phyloP scores from a whole-genome alignment of 2,113 vertebrate genomes.

The Dipodomys spectabilis region DNA sequence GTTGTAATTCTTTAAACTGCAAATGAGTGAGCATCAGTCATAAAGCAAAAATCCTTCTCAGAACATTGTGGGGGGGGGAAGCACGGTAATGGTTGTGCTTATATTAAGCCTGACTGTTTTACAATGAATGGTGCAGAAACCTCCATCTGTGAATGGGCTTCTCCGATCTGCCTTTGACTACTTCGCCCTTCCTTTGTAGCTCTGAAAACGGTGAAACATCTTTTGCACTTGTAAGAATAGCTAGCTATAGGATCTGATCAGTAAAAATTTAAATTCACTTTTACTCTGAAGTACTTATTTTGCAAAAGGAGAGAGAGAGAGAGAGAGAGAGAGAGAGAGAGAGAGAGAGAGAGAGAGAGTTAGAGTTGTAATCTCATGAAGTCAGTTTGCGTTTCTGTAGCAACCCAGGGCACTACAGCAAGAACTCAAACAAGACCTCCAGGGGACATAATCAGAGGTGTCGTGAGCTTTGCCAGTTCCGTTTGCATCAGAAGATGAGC shows the following conservation, averaged over 20 bases:
- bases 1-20: not conserved
- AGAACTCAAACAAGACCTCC: not conserved
- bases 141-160: not conserved
- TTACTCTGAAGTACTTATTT: not conserved
- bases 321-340: not conserved
- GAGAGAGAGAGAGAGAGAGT: no score
- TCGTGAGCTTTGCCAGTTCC: not conserved
- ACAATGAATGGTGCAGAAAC: not conserved
- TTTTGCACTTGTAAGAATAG: not conserved
- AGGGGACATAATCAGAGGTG: not conserved
- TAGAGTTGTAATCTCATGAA: not conserved
- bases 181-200: not conserved
- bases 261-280: constrained; percentile 26
- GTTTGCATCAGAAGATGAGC: not conserved
- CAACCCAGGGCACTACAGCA: not conserved
- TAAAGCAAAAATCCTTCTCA: not conserved
- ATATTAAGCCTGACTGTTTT: not conserved
- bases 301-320: not conserved
- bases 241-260: not conserved
- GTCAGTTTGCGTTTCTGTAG: not conserved
- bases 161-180: not conserved
- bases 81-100: no score
- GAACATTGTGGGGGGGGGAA: accelerated
- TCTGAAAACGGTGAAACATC: not conserved
- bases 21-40: not conserved